Percentiles rank a stretch among this genome's conserved stretches.
phyloP scores from a whole-genome alignment of 35 echinoderm and acorn worm genomes.

The Eucidaris tribuloides region DNA sequence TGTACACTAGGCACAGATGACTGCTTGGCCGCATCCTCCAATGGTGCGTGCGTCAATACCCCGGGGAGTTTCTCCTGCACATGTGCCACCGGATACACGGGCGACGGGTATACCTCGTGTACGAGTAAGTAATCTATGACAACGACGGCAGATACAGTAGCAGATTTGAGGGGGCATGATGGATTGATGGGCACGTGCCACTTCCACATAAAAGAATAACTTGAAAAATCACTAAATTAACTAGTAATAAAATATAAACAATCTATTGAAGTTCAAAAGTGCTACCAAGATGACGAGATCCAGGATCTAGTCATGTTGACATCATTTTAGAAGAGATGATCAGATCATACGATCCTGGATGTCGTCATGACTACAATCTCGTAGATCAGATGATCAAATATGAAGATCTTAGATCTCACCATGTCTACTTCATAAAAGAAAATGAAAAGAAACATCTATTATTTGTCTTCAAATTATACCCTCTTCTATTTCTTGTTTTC shows the following conservation, averaged over 20 bases:
- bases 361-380: background rate
- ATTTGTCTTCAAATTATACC: background rate
- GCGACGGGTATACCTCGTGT: slow-evolving; percentile 43
- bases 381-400: too few species aligned
- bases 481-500: background rate
- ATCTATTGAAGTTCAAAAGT: background rate
- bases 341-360: background rate
- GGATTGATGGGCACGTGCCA: background rate
- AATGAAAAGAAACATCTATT: background rate
- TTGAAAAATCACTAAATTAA: too few species aligned
- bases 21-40: slow-evolving; percentile 20
- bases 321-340: background rate
- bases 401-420: too few species aligned
- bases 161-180: background rate
- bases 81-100: slow-evolving; percentile 51
- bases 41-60: slow-evolving; percentile 27
- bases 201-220: too few species aligned
- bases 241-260: background rate
- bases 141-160: background rate
- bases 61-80: slow-evolving; percentile 39
- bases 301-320: background rate
- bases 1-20: slow-evolving; percentile 54
- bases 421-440: too few species aligned
- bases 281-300: background rate
- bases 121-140: slow-evolving; percentile 25